Base-by-base conservation (phyloP, 2,113 vertebrate species). In the Parus major region DNA sequence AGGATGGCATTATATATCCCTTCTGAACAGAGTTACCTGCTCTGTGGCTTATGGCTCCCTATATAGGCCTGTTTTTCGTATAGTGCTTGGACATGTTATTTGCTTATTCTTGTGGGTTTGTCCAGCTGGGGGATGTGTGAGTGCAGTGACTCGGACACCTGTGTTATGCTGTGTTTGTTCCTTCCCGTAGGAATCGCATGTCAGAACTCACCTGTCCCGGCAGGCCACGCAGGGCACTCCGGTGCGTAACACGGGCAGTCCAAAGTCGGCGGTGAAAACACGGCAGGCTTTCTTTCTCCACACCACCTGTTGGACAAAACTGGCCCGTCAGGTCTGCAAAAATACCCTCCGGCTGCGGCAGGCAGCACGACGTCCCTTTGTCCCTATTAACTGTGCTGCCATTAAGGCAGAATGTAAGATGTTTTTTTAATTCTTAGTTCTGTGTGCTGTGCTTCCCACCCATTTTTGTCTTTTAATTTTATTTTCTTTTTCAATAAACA, bases 351-450 rank as follows among this genome's bases (percentile, higher is more conserved):
- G 98, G 97, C 98, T 99, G 98, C 99, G 99, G 98, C 99, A 99
- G 86, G 99, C 99, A 79, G 99, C 99, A 29, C 98, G 99, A 98
- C 98, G 99, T 95, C 99, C 99, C 92, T 99, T 99, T 99, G 98
- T 99, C 98, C 99, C 99, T 98, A 99, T 99, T 99, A 99, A 99
- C 98, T 99, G 99, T 99, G 99, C 99, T 98, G 99, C 99, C 98
- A 98, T 99, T 99, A 99, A 99, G 99, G 99, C 99, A 98, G 99
- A 99, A 99, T 99, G 99, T 99, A 99, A 99, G 99, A 99, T 98
- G 98, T 98, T 99, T 98, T 97, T 99, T 99, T 98, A 99, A 99
- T 99, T 99, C 99, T 98, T 99, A 99, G 99, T 98, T 98, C 98
- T 98, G 97, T 96, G 96, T 97, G 97, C 97, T 98, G 98, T 98